Evolutionary conservation across 1,140 invertebrate species (phyloP).

Genomic region (Microvelia longipes): DNA sequence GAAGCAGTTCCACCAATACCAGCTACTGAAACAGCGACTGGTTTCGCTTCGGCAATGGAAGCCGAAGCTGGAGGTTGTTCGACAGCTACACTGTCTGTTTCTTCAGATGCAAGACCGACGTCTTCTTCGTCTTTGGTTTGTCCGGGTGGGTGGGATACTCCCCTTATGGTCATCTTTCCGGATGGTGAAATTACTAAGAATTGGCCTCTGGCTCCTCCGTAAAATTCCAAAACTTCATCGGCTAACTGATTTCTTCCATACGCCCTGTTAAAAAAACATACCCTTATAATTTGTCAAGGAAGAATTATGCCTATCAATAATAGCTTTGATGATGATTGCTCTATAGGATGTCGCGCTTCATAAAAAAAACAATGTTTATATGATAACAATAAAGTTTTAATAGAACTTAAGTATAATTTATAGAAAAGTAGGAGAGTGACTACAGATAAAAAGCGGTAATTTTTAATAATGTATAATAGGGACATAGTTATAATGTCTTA

Average conservation of each 20-base stretch:
- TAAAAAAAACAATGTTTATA: too few relatives aligned
- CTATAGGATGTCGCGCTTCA: too few relatives aligned
- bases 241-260: conserved; percentile 7
- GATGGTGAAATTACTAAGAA: conserved; percentile 38
- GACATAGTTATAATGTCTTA: too few relatives aligned
- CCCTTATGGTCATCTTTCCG: conserved; percentile 34
- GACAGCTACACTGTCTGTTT: conserved; percentile 29
- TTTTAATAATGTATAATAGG: too few relatives aligned
- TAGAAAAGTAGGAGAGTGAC: too few relatives aligned
- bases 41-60: conserved; percentile 51
- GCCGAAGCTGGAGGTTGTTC: conserved; percentile 37
- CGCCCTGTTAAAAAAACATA: neutral
- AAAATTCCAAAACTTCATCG: conserved; percentile 35
- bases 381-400: too few relatives aligned
- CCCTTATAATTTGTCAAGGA: too few relatives aligned
- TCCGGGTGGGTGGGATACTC: conserved; percentile 30
- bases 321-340: too few relatives aligned
- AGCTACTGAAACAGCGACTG: conserved; percentile 40
- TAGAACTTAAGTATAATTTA: too few relatives aligned
- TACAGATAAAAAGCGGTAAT: too few relatives aligned
- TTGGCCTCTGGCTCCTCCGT: conserved; percentile 48
- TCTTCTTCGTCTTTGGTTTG: conserved; percentile 31
- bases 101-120: conserved; percentile 27
- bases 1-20: conserved; percentile 43
- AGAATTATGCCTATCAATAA: too few relatives aligned